phyloP scores from a whole-genome alignment of 2,113 vertebrate species.

The Scomber colias region DNA sequence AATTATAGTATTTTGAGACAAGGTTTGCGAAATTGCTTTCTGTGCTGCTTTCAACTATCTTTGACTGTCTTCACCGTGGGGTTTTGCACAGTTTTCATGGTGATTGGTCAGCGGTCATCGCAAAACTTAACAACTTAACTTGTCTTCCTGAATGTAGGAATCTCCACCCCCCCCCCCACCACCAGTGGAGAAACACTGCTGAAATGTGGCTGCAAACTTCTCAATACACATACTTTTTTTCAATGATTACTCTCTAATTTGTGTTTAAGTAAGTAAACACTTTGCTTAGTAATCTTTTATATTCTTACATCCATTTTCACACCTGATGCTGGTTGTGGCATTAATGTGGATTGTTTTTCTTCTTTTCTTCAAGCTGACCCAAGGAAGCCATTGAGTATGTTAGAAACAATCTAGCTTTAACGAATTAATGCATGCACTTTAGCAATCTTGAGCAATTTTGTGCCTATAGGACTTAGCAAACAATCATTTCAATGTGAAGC shows the following conservation, averaged over 20 bases:
- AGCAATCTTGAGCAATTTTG: slow-evolving; percentile 74
- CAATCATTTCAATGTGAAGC: slow-evolving; percentile 76
- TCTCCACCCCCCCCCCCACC: background rate
- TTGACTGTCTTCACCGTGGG: no score
- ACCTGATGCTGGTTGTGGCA: background rate
- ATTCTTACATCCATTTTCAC: background rate
- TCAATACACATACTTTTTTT: background rate
- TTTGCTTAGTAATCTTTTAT: slow-evolving; percentile 8
- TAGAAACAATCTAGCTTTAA: slow-evolving; percentile 46
- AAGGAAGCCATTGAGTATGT: slow-evolving; percentile 39
- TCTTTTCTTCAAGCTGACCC: slow-evolving; percentile 58
- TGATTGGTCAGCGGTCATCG: background rate
- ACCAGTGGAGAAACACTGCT: background rate
- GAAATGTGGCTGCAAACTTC: background rate
- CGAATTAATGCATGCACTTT: slow-evolving; percentile 63
- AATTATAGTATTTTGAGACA: background rate
- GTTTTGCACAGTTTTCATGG: background rate
- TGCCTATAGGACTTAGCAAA: slow-evolving; percentile 66
- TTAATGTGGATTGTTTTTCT: slow-evolving; percentile 15
- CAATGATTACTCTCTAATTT: background rate
- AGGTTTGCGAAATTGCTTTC: no score
- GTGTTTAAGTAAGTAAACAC: background rate
- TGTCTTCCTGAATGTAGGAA: background rate
- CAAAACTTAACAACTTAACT: no score
- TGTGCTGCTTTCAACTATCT: no score